Evolutionary conservation across 2,113 vertebrate genomes (phyloP).

Genomic region (Procavia capensis): DNA sequence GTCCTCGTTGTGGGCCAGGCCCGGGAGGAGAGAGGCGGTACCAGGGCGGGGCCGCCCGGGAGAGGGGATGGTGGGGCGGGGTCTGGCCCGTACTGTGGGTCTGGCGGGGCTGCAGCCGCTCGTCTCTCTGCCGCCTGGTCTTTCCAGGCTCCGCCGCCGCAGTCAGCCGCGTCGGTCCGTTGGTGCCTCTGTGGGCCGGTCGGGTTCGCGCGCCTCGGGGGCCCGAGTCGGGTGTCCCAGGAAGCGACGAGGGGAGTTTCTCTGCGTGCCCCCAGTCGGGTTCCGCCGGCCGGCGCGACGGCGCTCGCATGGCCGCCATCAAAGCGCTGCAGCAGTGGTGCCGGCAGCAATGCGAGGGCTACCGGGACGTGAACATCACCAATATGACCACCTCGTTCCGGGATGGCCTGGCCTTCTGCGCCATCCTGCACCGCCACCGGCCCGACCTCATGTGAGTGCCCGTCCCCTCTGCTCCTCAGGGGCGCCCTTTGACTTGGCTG

Average conservation of each 20-base stretch:
- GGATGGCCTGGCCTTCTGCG: constrained; percentile 97
- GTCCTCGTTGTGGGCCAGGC: no score
- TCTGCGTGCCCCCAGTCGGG: neutral
- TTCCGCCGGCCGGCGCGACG: neutral
- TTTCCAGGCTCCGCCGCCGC: accelerated
- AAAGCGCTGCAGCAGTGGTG: constrained; percentile 97
- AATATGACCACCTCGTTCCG: constrained; percentile 99
- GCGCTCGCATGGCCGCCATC: constrained; percentile 92
- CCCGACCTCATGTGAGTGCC: constrained; percentile 96
- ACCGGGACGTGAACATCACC: constrained; percentile 92
- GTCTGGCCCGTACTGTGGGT: neutral
- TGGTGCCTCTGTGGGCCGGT: neutral
- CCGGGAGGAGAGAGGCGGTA: no score
- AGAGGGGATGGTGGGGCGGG: neutral
- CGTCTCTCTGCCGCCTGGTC: neutral
- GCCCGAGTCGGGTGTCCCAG: neutral
- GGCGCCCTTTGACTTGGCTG: neutral
- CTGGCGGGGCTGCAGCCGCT: no score
- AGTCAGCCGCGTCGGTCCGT: neutral
- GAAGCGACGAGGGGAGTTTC: neutral
- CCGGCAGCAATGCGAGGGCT: constrained; percentile 93
- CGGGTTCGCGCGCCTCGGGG: no score
- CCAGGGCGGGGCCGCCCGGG: neutral
- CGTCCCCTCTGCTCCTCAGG: neutral
- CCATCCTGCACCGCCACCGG: constrained; percentile 95